phyloP scores from a whole-genome alignment of 2,888 invertebrate genomes.

The Coelopa pilipes region DNA sequence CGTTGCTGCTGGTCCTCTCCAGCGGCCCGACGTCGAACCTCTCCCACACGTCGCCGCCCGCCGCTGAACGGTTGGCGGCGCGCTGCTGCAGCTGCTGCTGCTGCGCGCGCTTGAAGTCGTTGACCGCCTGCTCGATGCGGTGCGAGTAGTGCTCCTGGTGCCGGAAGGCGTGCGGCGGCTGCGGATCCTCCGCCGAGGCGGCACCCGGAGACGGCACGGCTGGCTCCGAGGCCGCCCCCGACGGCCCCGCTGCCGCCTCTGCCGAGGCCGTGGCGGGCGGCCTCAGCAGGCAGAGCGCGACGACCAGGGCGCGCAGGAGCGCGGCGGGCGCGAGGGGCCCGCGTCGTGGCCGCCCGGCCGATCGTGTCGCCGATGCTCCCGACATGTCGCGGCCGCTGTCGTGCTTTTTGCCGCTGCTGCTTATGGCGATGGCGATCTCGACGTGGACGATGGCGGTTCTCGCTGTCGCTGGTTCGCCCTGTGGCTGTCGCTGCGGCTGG shows the following conservation, averaged over 20 bases:
- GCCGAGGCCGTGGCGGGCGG: background rate
- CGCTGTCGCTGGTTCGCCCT: background rate
- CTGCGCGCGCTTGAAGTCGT: slow-evolving; percentile 46
- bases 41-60: slow-evolving; percentile 36
- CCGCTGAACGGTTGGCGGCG: slow-evolving; percentile 36
- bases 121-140: slow-evolving; percentile 50
- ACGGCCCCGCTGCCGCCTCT: background rate
- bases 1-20: slow-evolving; percentile 38
- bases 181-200: slow-evolving; percentile 42
- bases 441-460: background rate
- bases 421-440: background rate
- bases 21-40: slow-evolving; percentile 38
- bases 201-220: background rate
- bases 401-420: background rate
- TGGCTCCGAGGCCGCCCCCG: background rate
- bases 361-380: slow-evolving; percentile 30
- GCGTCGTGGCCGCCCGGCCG: slow-evolving; percentile 19
- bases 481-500: background rate
- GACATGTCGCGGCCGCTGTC: slow-evolving; percentile 24
- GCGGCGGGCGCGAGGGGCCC: no score
- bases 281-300: no score
- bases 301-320: no score
- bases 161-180: slow-evolving; percentile 51
- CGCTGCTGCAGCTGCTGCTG: slow-evolving; percentile 38
- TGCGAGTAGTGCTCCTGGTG: slow-evolving; percentile 57